These are phyloP conservation scores for Muschampia plurimacula DNA, from an alignment of 2,888 invertebrate species.

Conservation along the genomic window DNA sequence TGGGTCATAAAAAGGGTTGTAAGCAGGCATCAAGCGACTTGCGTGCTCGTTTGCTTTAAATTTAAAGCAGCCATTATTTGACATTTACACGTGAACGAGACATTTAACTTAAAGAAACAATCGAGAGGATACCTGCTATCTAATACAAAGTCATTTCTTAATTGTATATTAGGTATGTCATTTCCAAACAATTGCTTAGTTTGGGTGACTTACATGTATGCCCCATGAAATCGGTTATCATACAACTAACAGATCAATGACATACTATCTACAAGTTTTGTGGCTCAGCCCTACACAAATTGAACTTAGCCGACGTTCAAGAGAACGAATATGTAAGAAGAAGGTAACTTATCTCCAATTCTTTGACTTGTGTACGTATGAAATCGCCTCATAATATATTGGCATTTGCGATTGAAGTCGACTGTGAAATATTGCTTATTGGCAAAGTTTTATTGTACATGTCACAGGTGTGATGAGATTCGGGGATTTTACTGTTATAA, in stretches of 20 bases:
- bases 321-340: slow-evolving; percentile 67
- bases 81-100: too few species aligned
- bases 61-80: too few species aligned
- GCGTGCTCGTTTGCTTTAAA: too few species aligned
- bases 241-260: too few species aligned
- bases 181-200: too few species aligned
- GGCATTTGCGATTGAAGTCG: slow-evolving; percentile 80
- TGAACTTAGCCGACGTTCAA: slow-evolving; percentile 54
- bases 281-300: slow-evolving; percentile 55
- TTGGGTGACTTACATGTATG: background rate
- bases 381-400: slow-evolving; percentile 80
- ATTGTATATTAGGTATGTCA: too few species aligned
- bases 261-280: background rate
- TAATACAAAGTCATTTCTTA: too few species aligned
- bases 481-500: slow-evolving; percentile 52
- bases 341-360: slow-evolving; percentile 74
- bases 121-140: too few species aligned
- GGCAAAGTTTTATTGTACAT: slow-evolving; percentile 83
- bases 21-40: too few species aligned
- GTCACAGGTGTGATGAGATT: slow-evolving; percentile 76
- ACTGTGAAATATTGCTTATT: slow-evolving; percentile 83
- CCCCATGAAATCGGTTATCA: background rate
- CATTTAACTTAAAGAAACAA: too few species aligned
- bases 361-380: slow-evolving; percentile 73
- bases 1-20: too few species aligned